Evolutionary conservation across 2,888 invertebrate species (phyloP), one percentile per base, ranked within the genome.

Genomic region (Amiota minor): DNA sequence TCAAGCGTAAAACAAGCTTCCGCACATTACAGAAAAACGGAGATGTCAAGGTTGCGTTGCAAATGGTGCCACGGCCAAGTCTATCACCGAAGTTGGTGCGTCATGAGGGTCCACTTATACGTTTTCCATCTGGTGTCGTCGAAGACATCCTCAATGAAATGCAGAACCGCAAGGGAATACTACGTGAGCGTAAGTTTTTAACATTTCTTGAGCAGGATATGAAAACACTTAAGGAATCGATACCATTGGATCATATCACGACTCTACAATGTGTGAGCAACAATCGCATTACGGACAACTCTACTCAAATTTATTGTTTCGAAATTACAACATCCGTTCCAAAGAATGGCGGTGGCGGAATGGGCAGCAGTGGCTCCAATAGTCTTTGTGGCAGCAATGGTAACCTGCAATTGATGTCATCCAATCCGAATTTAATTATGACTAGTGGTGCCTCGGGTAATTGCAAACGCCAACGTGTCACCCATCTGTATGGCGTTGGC

Each of bases 61-160:
- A 89, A 74, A 90, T 90, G 89, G 87, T 90, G 55, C 89, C 90
- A 0, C 82, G 89, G 1, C 90, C 90, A 0, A 81, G 85, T 9
- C 76, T 90, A 2, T 89, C 90, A n/a, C 86, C 88, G 0, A 73
- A 86, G 4, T 74, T 90, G 62, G 86, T 90, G 20, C 87, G 89
- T 12, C 87, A 89, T 74, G 89, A 90, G 77, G 89, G 89, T 0
- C 89, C 88, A 0, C 72, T 90, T 55, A 88, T 90, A 76, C 88
- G 89, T 1, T 89, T 90, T 20, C 89, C 90, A 6, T 86, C 89
- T 9, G 93, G 93, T 10, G 92, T 93, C 0, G 93, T 94, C 1
- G 94, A 94, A 79, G 94, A 94, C 78, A 90, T 94, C 72, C 92
- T 95, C 70, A 95, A 95, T 77, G 95, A 96, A 86, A 92, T 94